Evolutionary conservation across 2,888 invertebrate species (phyloP), one percentile per base, ranked within the genome.

Genomic region (Nephrotoma appendiculata): DNA sequence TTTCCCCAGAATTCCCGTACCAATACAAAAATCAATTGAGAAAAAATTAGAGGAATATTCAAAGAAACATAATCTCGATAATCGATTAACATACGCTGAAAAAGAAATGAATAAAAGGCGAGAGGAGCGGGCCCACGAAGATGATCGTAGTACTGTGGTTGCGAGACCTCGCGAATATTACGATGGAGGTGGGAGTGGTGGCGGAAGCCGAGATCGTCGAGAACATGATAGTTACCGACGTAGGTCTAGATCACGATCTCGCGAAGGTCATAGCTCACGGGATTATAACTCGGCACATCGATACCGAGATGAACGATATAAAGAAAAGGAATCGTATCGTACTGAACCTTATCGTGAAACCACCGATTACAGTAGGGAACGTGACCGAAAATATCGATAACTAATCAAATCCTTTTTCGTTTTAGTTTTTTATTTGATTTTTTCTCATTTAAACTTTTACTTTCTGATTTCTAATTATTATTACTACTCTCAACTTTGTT

Each of bases 1-100:
- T 19, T 99, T 99, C 91, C 99, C 99, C 0, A 94, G 99, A 88
- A 99, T 99, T 91, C 99, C 99, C 0, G 99, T 99, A 87, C 99
- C 99, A 41, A 98, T 99, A 89, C 96, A 97, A 92, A 98, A 98
- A 91, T 96, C 96, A 91, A 95, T 98, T 88, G 98, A 98, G 90
- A 95, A 95, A 89, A 95, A 94, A 92, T 91, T 95, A 88, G 93
- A 95, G 90, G 92, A 94, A 89, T 93, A 94, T 92, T 93, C 95
- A 88, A 92, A 94, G 89, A 92, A 92, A 88, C 91, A 93, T 88
- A 85, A 85, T 19, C 44, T 85, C 15, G 85, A 85, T 45, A 85
- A 43, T 85, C 44, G 85, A 44, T 44, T 85, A 85, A 85, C 85
- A 19, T 85, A 44, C 45, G 85, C 85, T 5, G 85, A 85, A 85